phyloP scores from a whole-genome alignment of 2,888 invertebrate species.

The Petrolisthes manimaculis region DNA sequence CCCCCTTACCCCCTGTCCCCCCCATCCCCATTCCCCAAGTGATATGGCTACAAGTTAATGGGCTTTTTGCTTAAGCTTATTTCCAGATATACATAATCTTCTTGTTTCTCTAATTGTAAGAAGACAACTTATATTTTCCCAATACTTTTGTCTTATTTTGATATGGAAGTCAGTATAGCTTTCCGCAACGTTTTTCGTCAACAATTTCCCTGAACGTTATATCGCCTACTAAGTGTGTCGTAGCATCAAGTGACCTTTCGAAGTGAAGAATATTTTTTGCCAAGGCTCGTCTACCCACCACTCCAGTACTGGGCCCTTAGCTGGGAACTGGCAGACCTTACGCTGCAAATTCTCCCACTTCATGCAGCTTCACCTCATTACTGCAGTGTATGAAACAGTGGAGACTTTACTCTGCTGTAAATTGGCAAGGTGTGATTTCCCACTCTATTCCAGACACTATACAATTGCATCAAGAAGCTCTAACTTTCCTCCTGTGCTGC shows the following conservation, averaged over 20 bases:
- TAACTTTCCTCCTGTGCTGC: no score
- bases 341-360: background rate
- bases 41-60: conserved; percentile 18
- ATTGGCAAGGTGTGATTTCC: no score
- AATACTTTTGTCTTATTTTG: conserved; percentile 38
- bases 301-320: conserved; percentile 36
- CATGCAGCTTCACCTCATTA: background rate
- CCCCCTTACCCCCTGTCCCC: background rate
- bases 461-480: no score
- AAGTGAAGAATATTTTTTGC: conserved; percentile 52
- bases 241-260: conserved; percentile 60
- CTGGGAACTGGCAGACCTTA: conserved; percentile 13
- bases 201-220: conserved; percentile 30
- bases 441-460: no score
- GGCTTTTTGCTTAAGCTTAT: conserved; percentile 37
- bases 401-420: no score
- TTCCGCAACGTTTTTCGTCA: conserved; percentile 27
- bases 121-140: conserved; percentile 35
- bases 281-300: conserved; percentile 44
- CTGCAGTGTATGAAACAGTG: no score
- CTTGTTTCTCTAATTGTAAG: conserved; percentile 40
- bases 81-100: conserved; percentile 24
- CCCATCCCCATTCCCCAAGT: background rate
- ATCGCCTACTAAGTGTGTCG: conserved; percentile 57
- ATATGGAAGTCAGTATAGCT: conserved; percentile 51